phyloP scores from a whole-genome alignment of 2,888 invertebrate species.

The Thecophora atra region DNA sequence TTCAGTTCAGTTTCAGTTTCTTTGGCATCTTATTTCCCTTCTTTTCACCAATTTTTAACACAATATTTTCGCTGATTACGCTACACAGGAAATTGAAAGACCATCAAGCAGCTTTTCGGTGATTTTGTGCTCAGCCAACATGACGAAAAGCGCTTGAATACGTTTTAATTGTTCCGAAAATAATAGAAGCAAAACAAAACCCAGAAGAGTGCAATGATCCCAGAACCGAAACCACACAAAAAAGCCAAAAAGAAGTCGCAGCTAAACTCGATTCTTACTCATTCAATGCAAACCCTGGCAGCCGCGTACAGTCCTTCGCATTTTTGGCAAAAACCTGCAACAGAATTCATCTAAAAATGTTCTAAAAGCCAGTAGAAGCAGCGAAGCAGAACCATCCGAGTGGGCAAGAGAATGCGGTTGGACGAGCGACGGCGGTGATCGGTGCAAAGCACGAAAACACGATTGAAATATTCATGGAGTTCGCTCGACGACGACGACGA shows the following conservation, averaged over 20 bases:
- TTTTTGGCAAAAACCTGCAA: conserved; percentile 21
- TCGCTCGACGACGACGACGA: not conserved
- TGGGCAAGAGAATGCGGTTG: conserved; percentile 7
- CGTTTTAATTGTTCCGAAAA: conserved; percentile 10
- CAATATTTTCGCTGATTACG: not conserved
- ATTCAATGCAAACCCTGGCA: not conserved
- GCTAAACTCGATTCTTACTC: not conserved
- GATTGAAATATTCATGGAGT: conserved; percentile 1
- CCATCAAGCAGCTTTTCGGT: not conserved
- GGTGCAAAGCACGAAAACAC: conserved; percentile 1
- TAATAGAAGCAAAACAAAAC: conserved; percentile 48
- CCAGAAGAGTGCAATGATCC: conserved; percentile 48
- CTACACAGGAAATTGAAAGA: not conserved
- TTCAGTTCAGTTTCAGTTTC: too few relatives aligned
- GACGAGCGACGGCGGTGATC: not conserved
- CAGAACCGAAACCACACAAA: conserved; percentile 30
- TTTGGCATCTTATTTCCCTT: too few relatives aligned
- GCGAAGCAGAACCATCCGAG: not conserved
- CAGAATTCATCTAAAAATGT: conserved; percentile 22
- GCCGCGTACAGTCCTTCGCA: conserved; percentile 29
- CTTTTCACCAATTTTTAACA: too few relatives aligned
- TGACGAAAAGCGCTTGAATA: not conserved
- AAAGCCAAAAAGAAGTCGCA: not conserved
- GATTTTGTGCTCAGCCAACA: not conserved
- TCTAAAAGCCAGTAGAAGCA: conserved; percentile 29